These are phyloP conservation scores for Balaeniceps rex DNA, from an alignment of 2,113 vertebrate species.

Conservation along the genomic window DNA sequence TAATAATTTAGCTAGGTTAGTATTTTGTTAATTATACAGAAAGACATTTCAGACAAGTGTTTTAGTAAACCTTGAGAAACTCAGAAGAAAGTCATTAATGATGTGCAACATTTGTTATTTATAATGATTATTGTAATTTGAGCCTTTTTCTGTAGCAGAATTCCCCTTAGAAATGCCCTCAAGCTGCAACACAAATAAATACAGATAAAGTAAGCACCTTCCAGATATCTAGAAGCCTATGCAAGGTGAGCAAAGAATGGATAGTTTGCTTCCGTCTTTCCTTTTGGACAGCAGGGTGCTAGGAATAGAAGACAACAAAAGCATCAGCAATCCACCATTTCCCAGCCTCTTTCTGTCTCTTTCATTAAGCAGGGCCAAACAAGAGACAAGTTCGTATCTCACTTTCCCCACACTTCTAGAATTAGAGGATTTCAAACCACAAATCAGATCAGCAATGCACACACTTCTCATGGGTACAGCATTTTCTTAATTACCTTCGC, in stretches of 20 bases:
- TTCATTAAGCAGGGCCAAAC: neutral
- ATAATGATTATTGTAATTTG: neutral
- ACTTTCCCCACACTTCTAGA: neutral
- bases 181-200: neutral
- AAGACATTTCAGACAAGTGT: neutral
- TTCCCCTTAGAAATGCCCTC: neutral
- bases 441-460: neutral
- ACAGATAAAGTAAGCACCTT: neutral
- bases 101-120: neutral
- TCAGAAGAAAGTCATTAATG: neutral
- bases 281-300: neutral
- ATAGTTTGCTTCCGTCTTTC: neutral
- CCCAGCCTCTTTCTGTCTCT: neutral
- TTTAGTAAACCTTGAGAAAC: neutral
- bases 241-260: neutral
- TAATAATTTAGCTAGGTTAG: neutral
- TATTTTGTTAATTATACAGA: neutral
- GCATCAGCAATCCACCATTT: neutral
- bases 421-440: neutral
- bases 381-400: neutral
- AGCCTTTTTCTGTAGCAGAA: neutral
- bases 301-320: neutral
- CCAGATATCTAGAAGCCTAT: neutral
- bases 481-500: neutral
- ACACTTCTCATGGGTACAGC: neutral